phyloP scores from a whole-genome alignment of 2,113 vertebrate genomes.

The Indicator maculatus region DNA sequence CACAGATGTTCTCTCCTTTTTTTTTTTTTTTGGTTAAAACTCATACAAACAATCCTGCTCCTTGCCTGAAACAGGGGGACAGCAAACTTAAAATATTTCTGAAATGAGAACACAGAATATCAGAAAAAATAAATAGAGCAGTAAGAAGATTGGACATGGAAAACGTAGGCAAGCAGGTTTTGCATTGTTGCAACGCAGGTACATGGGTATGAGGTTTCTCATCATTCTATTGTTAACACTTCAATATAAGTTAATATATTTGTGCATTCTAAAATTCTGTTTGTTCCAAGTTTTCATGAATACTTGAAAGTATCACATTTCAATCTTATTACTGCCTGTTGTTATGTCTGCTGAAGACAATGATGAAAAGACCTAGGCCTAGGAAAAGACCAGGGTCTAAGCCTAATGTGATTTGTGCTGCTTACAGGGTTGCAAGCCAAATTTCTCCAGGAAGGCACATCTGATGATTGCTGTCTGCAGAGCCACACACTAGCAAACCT shows the following conservation, averaged over 20 bases:
- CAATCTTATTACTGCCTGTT: neutral
- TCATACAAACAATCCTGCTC: neutral
- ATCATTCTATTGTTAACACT: neutral
- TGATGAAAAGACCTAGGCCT: neutral
- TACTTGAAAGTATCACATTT: neutral
- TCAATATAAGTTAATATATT: neutral
- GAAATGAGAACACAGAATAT: neutral
- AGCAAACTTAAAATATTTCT: neutral
- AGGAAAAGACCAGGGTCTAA: neutral
- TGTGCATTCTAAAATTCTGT: rapidly evolving
- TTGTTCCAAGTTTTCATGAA: neutral
- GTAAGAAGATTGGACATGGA: neutral
- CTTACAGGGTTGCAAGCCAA: neutral
- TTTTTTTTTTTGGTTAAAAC: neutral
- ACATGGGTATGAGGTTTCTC: neutral
- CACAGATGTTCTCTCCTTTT: neutral
- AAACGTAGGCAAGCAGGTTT: neutral
- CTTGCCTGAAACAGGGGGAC: neutral
- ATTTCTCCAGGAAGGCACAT: too few relatives aligned
- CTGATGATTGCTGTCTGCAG: too few relatives aligned
- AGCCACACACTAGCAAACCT: too few relatives aligned
- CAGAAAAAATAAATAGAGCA: neutral
- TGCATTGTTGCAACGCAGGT: neutral
- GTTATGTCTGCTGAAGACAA: neutral
- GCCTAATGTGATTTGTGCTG: neutral